phyloP scores from a whole-genome alignment of 2,113 vertebrate species.

The Myrmophylax atrothorax region DNA sequence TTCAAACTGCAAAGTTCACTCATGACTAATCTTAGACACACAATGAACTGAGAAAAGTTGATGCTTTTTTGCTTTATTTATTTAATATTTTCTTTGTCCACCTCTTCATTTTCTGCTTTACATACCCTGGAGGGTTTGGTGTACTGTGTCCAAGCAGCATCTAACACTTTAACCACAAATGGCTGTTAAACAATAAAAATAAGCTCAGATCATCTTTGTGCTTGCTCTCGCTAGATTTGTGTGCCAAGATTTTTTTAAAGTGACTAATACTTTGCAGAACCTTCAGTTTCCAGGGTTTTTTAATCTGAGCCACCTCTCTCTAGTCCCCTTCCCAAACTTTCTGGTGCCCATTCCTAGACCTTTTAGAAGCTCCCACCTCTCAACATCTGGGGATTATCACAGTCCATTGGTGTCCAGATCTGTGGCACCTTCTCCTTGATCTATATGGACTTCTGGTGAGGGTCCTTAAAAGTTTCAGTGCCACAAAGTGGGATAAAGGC shows the following conservation, averaged over 20 bases:
- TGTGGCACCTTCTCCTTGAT: not conserved
- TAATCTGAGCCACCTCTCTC: not conserved
- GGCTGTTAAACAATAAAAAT: conserved; percentile 7
- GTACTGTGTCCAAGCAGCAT: not conserved
- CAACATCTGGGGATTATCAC: not conserved
- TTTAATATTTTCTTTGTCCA: not conserved
- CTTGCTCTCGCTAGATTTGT: not conserved
- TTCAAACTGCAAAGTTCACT: accelerated
- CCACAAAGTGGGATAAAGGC: not conserved
- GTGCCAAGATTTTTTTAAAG: not conserved
- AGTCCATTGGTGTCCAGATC: not conserved
- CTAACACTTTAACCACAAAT: not conserved
- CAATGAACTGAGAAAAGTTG: not conserved
- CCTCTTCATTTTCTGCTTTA: not conserved
- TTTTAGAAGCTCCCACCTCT: not conserved
- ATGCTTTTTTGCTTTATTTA: not conserved
- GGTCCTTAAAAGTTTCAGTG: not conserved
- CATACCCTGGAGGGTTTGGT: not conserved
- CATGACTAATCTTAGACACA: not conserved
- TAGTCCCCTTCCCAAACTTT: not conserved
- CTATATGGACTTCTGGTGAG: accelerated
- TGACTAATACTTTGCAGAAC: not conserved
- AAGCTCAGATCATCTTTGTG: not conserved
- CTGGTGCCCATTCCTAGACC: not conserved
- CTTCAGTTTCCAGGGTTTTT: not conserved